phyloP scores from a whole-genome alignment of 2,113 vertebrate species.

The Ailurus styani region DNA sequence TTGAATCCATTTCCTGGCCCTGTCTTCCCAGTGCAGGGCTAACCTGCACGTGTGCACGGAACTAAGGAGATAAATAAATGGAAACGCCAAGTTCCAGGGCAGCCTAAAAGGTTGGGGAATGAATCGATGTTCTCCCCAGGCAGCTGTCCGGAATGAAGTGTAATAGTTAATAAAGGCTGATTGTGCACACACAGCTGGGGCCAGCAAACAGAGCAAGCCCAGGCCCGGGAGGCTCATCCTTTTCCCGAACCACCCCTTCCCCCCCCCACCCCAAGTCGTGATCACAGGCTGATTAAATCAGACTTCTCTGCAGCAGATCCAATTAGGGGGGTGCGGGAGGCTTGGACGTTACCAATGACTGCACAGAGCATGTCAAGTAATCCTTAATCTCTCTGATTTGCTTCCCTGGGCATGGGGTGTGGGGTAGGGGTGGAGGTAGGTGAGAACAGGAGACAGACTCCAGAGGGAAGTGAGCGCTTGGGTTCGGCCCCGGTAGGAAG shows the following conservation, averaged over 20 bases:
- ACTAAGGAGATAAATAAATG: conserved; percentile 43
- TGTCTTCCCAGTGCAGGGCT: neutral
- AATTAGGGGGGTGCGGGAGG: conserved; percentile 69
- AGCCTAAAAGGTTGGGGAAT: neutral
- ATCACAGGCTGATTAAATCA: conserved; percentile 74
- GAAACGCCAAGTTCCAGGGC: conserved; percentile 10
- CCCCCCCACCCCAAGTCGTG: neutral
- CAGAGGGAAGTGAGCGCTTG: neutral
- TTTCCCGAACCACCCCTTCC: neutral
- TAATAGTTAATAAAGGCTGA: conserved; percentile 67
- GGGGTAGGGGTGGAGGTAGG: no score
- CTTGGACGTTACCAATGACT: neutral
- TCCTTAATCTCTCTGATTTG: conserved; percentile 50
- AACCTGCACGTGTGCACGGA: neutral
- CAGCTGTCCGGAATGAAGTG: conserved; percentile 78
- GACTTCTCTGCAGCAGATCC: conserved; percentile 69
- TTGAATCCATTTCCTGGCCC: neutral
- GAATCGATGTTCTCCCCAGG: conserved; percentile 63
- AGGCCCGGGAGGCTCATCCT: conserved; percentile 63
- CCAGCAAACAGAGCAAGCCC: conserved; percentile 73
- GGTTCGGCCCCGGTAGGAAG: neutral
- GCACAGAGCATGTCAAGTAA: neutral
- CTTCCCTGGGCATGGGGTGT: neutral
- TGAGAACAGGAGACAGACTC: neutral
- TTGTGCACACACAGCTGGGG: conserved; percentile 79